phyloP scores from a whole-genome alignment of 2,888 invertebrate genomes.

The Leptinotarsa juncta region DNA sequence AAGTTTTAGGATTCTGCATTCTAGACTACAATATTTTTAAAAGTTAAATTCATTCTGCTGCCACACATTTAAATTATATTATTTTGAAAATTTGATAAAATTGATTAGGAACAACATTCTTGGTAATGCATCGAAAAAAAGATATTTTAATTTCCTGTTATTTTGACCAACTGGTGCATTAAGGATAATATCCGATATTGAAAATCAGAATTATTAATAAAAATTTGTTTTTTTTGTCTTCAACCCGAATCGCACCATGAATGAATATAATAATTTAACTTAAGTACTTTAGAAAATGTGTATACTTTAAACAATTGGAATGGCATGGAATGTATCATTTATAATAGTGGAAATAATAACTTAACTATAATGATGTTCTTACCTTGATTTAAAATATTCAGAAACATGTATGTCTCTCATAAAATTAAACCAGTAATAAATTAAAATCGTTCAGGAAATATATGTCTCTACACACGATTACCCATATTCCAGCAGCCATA shows the following conservation, averaged over 20 bases:
- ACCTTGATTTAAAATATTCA: background rate
- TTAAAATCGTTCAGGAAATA: constrained; percentile 4
- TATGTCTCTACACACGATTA: constrained; percentile 24
- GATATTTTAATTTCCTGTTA: no score
- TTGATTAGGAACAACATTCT: no score
- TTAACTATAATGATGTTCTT: background rate
- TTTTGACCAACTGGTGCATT: no score
- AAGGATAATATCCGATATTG: no score
- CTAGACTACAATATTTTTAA: no score
- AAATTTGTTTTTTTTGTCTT: background rate
- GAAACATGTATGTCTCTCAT: constrained; percentile 1
- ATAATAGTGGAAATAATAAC: constrained; percentile 1
- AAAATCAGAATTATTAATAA: no score
- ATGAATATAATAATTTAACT: constrained; percentile 53
- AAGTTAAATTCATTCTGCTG: no score
- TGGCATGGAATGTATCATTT: constrained; percentile 53
- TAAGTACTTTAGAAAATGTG: constrained; percentile 35
- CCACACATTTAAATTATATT: no score
- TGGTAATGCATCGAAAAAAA: no score
- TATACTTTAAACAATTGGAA: constrained; percentile 45
- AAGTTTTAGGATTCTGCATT: no score
- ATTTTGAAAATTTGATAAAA: no score
- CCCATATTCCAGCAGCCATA: constrained; percentile 25
- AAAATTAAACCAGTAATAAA: constrained; percentile 2
- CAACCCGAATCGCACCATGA: background rate